Base-by-base conservation (phyloP, 2,888 invertebrate species). In the Nemotelus nigrinus region DNA sequence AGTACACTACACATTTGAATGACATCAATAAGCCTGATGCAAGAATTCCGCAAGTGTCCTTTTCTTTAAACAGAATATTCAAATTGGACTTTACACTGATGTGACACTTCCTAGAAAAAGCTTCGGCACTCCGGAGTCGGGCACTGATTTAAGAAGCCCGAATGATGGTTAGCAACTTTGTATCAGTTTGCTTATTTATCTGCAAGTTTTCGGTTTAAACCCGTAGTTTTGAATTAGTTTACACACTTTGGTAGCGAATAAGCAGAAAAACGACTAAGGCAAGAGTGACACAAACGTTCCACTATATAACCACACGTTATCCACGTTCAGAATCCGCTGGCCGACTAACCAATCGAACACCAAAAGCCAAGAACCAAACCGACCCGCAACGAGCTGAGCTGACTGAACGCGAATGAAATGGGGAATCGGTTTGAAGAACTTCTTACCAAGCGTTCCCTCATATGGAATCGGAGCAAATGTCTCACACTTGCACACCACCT, bases 271-370 rank as follows among this genome's bases (percentile, higher is more conserved):
- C 10, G 25, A 10, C 8, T 63, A 41, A 63, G 43, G 63, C 6
- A 57, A 63, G 41, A 63, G 63, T 41, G 25, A 25, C 63, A 43
- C 63, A 63, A 41, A 53, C 53, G 43, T 55, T 53, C 50, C 68
- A 53, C 53, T 50, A 25, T 25, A 25, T 25, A 25, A 25, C 25
- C 76, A 76, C 65, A 76, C 65, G 76, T 76, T 53, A 8, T 43
- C 7, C 76, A 76, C 76, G 76, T 65, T 76, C 65, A 63, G 76
- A 76, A 76, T 75, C 64, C 75, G 63, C 45, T 64, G 75, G 39
- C 64, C 60, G 50, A 75, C 75, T 75, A 50, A 74, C n/a, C 6
- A n/a, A 6, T n/a, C 45, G 57, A 57, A 57, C 57, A 57, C 60
- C 41, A 39, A 67, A 67, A 25, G 2, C 67, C 47, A 48, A 67